Base-by-base conservation (phyloP, 2,113 vertebrate species). In the Alligator sinensis region DNA sequence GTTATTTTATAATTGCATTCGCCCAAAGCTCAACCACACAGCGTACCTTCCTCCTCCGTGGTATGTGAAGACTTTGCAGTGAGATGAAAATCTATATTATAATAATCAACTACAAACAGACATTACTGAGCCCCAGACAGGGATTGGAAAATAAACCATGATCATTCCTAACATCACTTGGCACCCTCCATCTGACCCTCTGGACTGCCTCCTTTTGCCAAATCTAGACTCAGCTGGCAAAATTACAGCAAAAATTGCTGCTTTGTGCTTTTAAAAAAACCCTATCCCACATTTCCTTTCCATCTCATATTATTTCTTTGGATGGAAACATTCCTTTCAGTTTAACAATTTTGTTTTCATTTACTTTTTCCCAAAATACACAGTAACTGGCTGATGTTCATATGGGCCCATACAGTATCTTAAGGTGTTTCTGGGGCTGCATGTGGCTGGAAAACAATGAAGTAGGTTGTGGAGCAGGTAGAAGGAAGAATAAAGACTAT, bases 291-390 rank as follows among this genome's bases (percentile, higher is more conserved):
- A 0, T 15, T 86, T 64, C 75, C 77, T 74, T 83, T 76, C 47
- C 70, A 27, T 62, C 38, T 70, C 87, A 86, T 61, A 3, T 64
- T 68, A 34, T 68, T 76, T 80, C 92, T 81, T 66, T 4, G 28
- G 27, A 80, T 89, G 91, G 61, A 92, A 96, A 96, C 86, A 80
- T 89, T 4, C 89, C 66, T 55, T 83, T 77, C 24, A 77, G 58
- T 0, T 28, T 74, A 88, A 80, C 61, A 60, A n/a, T 74, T 72
- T 80, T 59, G 2, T 72, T 59, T 75, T 86, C 19, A 72, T 64
- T 55, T 72, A 25, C 34, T 17, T 55, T 30, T 47, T 57, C 24
- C 25, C 27, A 30, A n/a, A 4, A 17, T 19, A 18, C 30, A 30
- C 66, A 68, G n/a, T 18, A 30, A 18, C 16, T 17, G 9, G 5